These are phyloP conservation scores for Lymantria dispar DNA, from an alignment of 2,888 invertebrate genomes.

Conservation along the genomic window DNA sequence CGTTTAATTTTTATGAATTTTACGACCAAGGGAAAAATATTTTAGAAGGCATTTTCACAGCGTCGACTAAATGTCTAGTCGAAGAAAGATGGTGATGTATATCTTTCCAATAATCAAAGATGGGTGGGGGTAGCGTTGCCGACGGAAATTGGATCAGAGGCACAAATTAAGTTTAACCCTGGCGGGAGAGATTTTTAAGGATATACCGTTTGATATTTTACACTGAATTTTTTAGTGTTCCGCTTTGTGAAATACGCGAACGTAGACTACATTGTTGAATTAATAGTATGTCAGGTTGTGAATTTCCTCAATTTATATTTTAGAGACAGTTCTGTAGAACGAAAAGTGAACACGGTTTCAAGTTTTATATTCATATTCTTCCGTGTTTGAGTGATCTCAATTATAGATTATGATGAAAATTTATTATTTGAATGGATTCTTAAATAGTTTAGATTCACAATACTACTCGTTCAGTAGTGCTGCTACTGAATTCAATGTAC, in stretches of 20 bases:
- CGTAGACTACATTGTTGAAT: not conserved
- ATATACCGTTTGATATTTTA: slow-evolving; percentile 23
- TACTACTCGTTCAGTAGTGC: too few species aligned
- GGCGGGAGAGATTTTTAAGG: slow-evolving; percentile 38
- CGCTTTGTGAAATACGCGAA: not conserved
- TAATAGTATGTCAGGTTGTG: not conserved
- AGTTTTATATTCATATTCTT: too few species aligned
- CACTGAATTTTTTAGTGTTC: not conserved
- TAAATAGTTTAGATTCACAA: too few species aligned
- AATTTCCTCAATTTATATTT: too few species aligned
- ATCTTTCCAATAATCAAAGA: slow-evolving; percentile 55
- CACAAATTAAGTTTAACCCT: slow-evolving; percentile 60
- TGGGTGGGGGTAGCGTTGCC: slow-evolving; percentile 26
- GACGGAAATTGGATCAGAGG: slow-evolving; percentile 61
- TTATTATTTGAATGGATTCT: too few species aligned
- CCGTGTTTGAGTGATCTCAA: too few species aligned
- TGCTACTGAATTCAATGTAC: too few species aligned
- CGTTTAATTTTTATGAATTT: slow-evolving; percentile 20
- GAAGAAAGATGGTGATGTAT: slow-evolving; percentile 45
- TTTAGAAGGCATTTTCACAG: slow-evolving; percentile 23
- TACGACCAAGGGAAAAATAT: slow-evolving; percentile 26
- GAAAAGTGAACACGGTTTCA: too few species aligned
- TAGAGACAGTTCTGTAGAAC: too few species aligned
- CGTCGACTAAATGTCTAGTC: slow-evolving; percentile 26
- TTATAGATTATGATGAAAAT: too few species aligned